phyloP scores from a whole-genome alignment of 1,140 invertebrate genomes.

The Papilio machaon region DNA sequence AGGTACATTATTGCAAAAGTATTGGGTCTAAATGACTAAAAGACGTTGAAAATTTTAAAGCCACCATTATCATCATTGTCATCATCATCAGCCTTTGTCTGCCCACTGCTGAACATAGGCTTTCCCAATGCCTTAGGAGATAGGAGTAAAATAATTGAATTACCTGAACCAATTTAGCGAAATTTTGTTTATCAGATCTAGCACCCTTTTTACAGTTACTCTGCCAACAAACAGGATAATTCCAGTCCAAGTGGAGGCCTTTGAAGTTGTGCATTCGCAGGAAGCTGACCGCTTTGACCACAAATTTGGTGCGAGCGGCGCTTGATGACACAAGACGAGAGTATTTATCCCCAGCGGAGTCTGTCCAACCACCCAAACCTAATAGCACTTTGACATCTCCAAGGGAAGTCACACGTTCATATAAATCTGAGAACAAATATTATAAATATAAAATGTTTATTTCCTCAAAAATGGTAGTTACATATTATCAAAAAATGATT shows the following conservation, averaged over 20 bases:
- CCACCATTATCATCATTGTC: too few relatives aligned
- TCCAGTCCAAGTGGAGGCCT: conserved; percentile 94
- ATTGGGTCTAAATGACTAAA: too few relatives aligned
- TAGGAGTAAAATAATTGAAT: background rate
- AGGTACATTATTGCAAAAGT: too few relatives aligned
- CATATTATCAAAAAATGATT: conserved; percentile 4
- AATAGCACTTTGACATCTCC: conserved; percentile 87
- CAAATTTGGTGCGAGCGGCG: conserved; percentile 86
- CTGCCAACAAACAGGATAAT: conserved; percentile 96
- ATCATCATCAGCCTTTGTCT: too few relatives aligned
- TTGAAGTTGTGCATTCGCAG: conserved; percentile 89
- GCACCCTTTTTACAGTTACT: conserved; percentile 93
- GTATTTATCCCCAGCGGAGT: conserved; percentile 92
- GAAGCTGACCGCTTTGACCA: conserved; percentile 86
- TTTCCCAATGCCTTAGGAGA: background rate
- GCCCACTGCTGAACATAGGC: too few relatives aligned
- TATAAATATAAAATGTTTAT: background rate
- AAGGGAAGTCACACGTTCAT: conserved; percentile 85
- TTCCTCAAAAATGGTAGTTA: background rate
- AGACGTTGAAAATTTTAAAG: too few relatives aligned
- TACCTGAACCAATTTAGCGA: conserved; percentile 88
- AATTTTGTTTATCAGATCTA: conserved; percentile 88
- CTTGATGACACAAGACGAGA: conserved; percentile 87
- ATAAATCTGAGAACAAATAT: conserved; percentile 83
- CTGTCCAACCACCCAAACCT: conserved; percentile 95